Evolutionary conservation across 2,797 vertebrate genomes (phyloP).

Genomic region (Sphenodon punctatus): DNA sequence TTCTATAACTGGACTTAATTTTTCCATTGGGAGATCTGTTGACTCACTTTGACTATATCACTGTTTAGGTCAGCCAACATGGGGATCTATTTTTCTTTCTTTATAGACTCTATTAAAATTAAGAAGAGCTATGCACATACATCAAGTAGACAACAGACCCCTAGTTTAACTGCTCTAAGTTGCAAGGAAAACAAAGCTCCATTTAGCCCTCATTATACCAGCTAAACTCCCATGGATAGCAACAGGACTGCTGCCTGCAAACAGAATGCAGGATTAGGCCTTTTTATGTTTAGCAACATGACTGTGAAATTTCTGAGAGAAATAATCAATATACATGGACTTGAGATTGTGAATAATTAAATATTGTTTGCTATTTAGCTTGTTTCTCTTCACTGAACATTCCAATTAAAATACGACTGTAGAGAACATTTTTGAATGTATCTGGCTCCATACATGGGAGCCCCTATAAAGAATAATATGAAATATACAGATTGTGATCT

Average conservation of each 20-base stretch:
- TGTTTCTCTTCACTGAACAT: neutral
- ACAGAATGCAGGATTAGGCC: rapidly evolving
- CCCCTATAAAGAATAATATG: neutral
- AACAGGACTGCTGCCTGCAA: neutral
- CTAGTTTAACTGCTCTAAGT: rapidly evolving
- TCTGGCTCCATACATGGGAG: neutral
- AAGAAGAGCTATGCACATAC: neutral
- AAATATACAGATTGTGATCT: no score
- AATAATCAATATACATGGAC: conserved; percentile 1
- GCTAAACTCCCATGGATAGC: neutral
- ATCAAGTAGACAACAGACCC: neutral
- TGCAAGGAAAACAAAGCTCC: neutral
- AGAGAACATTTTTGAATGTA: neutral
- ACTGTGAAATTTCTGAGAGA: neutral
- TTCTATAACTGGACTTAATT: neutral
- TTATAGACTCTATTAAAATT: neutral
- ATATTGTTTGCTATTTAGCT: neutral
- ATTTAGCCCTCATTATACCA: rapidly evolving
- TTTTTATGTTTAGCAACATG: rapidly evolving
- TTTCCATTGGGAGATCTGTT: neutral
- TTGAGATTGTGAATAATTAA: neutral
- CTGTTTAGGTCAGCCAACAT: neutral
- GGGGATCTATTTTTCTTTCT: neutral
- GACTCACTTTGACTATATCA: neutral
- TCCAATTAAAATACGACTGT: neutral